phyloP scores from a whole-genome alignment of 2,113 vertebrate species.

The Anoplopoma fimbria region DNA sequence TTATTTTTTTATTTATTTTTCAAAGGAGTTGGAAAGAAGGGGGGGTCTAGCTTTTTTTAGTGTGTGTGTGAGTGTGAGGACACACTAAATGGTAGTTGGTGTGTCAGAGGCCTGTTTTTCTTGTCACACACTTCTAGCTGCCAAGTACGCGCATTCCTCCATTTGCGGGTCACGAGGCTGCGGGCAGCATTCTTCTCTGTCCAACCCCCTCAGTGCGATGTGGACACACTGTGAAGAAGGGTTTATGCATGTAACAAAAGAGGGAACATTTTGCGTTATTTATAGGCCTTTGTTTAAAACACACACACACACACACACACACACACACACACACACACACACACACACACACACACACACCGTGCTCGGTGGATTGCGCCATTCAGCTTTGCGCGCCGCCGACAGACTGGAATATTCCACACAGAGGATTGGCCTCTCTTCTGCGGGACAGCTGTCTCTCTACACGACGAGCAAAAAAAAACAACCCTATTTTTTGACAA shows the following conservation, averaged over 20 bases:
- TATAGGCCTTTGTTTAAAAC: constrained; percentile 55
- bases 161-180: constrained; percentile 62
- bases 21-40: constrained; percentile 18
- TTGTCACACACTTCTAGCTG: constrained; percentile 25
- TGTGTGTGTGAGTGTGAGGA: neutral
- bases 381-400: constrained; percentile 43
- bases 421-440: constrained; percentile 68
- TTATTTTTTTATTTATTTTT: constrained; percentile 28
- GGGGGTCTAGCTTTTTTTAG: neutral
- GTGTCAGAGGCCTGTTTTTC: constrained; percentile 69
- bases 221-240: neutral
- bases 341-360: no score
- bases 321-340: no score
- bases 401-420: constrained; percentile 79
- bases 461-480: constrained; percentile 48
- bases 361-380: constrained; percentile 61
- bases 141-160: constrained; percentile 43
- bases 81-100: neutral
- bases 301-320: no score
- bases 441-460: constrained; percentile 66
- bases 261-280: constrained; percentile 45
- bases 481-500: constrained; percentile 46
- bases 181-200: neutral
- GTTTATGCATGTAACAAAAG: constrained; percentile 7
- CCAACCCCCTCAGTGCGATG: neutral